Percentiles rank a stretch among this genome's conserved stretches.
Conservation (phyloP, 2,888 invertebrate genomes). For the Rhorus exstirpatorius region DNA sequence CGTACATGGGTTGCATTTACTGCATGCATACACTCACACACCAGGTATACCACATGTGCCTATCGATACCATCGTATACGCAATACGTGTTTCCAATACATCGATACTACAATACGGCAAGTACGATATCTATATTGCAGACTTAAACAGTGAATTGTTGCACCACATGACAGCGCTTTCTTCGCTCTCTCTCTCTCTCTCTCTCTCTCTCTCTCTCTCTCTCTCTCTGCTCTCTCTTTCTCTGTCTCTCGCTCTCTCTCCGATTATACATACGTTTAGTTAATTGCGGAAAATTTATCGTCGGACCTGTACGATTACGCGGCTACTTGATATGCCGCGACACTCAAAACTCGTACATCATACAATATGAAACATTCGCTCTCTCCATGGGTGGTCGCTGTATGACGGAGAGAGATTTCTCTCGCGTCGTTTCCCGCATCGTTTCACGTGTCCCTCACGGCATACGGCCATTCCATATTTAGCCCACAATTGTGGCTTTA, state of each 20-base stretch:
- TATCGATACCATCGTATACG: slow-evolving; percentile 18
- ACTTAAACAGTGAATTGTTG: slow-evolving; percentile 5
- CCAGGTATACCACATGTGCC: background rate
- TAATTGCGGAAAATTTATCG: slow-evolving; percentile 82
- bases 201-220: background rate
- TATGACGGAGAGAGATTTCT: slow-evolving; percentile 9
- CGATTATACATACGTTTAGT: slow-evolving; percentile 71
- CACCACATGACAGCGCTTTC: slow-evolving; percentile 32
- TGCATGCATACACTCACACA: slow-evolving; percentile 7
- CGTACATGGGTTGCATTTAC: slow-evolving; percentile 58
- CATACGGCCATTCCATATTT: slow-evolving; percentile 78
- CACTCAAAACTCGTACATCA: slow-evolving; percentile 84
- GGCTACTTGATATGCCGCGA: slow-evolving; percentile 82
- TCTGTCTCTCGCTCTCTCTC: slow-evolving; percentile 20
- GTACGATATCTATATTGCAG: slow-evolving; percentile 14
- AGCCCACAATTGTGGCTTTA: slow-evolving; percentile 77
- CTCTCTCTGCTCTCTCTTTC: too few species aligned
- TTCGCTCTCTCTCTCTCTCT: slow-evolving; percentile 21
- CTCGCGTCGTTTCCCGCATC: slow-evolving; percentile 26
- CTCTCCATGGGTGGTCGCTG: slow-evolving; percentile 69
- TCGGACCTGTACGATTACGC: slow-evolving; percentile 78
- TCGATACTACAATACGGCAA: slow-evolving; percentile 38
- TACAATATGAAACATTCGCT: slow-evolving; percentile 83
- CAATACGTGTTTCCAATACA: slow-evolving; percentile 12
- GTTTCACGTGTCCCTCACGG: slow-evolving; percentile 56